These are phyloP conservation scores for Jacana jacana DNA, from an alignment of 2,113 vertebrate genomes.

Conservation along the genomic window DNA sequence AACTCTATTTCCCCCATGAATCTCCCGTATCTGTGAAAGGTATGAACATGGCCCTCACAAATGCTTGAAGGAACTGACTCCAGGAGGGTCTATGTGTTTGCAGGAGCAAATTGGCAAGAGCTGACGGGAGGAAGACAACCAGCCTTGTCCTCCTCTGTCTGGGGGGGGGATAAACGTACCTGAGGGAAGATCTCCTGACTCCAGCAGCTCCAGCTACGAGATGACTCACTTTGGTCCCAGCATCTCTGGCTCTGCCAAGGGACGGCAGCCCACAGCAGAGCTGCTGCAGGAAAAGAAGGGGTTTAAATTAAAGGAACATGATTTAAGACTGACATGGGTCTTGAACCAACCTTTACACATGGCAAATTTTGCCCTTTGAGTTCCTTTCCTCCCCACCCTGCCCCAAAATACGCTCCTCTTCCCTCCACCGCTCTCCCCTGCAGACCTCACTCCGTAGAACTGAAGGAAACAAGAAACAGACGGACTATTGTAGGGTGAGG, in stretches of 20 bases:
- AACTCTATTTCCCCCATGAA: neutral
- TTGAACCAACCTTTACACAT: neutral
- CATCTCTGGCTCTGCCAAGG: neutral
- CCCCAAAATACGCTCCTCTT: neutral
- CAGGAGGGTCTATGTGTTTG: neutral
- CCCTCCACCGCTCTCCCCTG: neutral
- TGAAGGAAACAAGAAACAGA: constrained; percentile 45
- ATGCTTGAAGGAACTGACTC: neutral
- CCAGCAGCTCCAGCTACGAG: neutral
- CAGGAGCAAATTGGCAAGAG: neutral
- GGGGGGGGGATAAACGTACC: neutral
- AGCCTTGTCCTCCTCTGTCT: neutral
- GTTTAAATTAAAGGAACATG: neutral
- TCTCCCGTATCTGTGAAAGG: neutral
- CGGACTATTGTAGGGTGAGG: constrained; percentile 8
- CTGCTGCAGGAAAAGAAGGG: neutral
- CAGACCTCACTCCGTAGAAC: neutral
- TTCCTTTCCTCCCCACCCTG: neutral
- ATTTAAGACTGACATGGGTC: neutral
- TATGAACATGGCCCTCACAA: neutral
- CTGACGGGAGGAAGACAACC: neutral
- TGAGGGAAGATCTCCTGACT: neutral
- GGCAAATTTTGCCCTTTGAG: neutral
- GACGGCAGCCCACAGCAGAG: neutral
- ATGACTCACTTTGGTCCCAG: neutral